phyloP scores from a whole-genome alignment of 2,113 vertebrate species.

The Solenodon paradoxus region DNA sequence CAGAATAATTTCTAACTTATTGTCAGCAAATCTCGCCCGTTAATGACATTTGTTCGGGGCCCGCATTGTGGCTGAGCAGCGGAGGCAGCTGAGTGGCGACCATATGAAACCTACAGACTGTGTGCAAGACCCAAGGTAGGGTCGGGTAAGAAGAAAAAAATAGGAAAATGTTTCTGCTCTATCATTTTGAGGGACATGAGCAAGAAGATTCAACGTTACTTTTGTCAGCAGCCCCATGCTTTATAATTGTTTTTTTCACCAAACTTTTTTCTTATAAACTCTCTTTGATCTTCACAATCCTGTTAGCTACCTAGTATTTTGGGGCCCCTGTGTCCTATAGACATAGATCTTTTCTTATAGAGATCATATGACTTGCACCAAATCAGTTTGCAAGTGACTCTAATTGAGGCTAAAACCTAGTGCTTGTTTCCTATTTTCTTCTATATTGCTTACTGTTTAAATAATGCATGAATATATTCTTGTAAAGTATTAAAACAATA shows the following conservation, averaged over 20 bases:
- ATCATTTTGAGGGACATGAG: neutral
- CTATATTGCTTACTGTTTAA: neutral
- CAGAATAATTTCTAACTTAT: slow-evolving; percentile 22
- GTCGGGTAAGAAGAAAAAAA: no score
- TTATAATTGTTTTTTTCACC: neutral
- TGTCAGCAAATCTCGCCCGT: neutral
- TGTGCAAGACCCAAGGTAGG: no score
- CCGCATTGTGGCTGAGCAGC: no score
- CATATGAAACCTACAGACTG: no score
- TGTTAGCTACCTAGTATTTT: no score
- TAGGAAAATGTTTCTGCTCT: no score
- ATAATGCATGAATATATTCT: neutral
- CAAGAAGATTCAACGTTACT: neutral
- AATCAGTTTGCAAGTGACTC: slow-evolving; percentile 16
- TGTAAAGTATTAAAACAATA: slow-evolving; percentile 19
- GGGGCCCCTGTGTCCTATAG: no score
- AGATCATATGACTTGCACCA: neutral
- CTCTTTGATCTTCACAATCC: neutral
- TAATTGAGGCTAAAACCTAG: slow-evolving; percentile 11
- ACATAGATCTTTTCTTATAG: neutral
- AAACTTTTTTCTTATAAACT: neutral
- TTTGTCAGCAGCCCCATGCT: neutral
- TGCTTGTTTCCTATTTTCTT: neutral
- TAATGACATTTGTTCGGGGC: no score
- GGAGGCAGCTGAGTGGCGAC: no score